These are phyloP conservation scores for Drosophila eohydei DNA, from an alignment of 2,888 invertebrate species.

Conservation along the genomic window DNA sequence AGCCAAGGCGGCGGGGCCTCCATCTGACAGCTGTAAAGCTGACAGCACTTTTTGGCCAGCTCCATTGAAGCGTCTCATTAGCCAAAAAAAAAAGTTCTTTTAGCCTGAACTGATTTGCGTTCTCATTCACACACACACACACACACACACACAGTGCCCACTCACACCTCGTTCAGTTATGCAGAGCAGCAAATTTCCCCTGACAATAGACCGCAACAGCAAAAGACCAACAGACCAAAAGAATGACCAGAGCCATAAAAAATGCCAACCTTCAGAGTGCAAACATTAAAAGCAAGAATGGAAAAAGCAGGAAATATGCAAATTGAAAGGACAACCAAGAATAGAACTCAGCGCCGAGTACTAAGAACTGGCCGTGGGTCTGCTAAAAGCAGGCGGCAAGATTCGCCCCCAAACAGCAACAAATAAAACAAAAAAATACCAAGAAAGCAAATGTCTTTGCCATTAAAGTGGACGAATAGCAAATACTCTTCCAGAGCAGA, in stretches of 20 bases:
- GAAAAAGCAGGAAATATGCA: conserved; percentile 64
- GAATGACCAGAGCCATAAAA: conserved; percentile 62
- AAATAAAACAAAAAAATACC: background rate
- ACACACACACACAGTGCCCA: conserved; percentile 33
- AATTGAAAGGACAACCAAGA: conserved; percentile 72
- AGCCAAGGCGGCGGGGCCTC: background rate
- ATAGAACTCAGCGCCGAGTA: conserved; percentile 10
- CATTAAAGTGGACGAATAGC: background rate
- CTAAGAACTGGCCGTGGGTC: conserved; percentile 1
- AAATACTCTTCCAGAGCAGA: background rate
- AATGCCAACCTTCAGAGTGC: conserved; percentile 39
- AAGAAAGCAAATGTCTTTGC: background rate
- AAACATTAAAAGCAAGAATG: conserved; percentile 41
- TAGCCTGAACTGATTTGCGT: conserved; percentile 42
- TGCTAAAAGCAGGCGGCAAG: background rate
- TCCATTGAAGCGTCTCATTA: conserved; percentile 40
- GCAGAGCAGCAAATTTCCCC: conserved; percentile 68
- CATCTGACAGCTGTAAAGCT: conserved; percentile 38
- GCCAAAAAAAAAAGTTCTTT: conserved; percentile 22
- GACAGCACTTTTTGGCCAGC: conserved; percentile 25
- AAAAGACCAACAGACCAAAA: conserved; percentile 25
- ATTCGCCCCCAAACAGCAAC: conserved; percentile 1
- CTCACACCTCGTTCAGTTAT: conserved; percentile 44
- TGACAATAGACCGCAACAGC: conserved; percentile 69
- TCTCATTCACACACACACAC: conserved; percentile 18